Evolutionary conservation across 1,140 invertebrate genomes (phyloP).

Genomic region (Leptestheria dahalacensis): DNA sequence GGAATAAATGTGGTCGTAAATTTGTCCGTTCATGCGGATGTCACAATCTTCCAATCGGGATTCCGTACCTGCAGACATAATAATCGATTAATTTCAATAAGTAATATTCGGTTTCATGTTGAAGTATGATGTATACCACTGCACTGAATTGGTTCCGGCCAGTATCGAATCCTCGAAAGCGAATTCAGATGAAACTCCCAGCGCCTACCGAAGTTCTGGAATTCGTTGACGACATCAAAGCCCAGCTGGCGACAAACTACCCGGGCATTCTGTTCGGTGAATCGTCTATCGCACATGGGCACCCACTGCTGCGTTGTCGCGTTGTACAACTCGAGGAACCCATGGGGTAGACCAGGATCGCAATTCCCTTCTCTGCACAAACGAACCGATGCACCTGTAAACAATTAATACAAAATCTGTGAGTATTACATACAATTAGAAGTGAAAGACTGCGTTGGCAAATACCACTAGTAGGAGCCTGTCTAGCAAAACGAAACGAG

Average conservation of each 20-base stretch:
- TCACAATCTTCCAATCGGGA: conserved; percentile 67
- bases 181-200: conserved; percentile 70
- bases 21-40: conserved; percentile 71
- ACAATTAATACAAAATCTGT: not conserved
- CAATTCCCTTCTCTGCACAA: conserved; percentile 27
- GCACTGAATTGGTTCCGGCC: conserved; percentile 80
- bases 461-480: conserved; percentile 3
- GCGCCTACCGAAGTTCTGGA: conserved; percentile 58
- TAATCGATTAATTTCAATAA: not conserved
- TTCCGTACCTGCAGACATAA: conserved; percentile 61
- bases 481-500: conserved; percentile 13
- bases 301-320: conserved; percentile 88
- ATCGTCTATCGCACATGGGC: conserved; percentile 85
- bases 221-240: conserved; percentile 72
- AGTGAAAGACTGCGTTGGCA: no score
- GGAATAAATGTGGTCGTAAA: conserved; percentile 64
- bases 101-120: not conserved
- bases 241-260: conserved; percentile 91
- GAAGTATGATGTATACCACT: conserved; percentile 31
- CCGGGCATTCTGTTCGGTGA: conserved; percentile 85
- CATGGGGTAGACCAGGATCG: conserved; percentile 27
- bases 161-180: conserved; percentile 72
- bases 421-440: no score
- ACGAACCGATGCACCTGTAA: conserved; percentile 19
- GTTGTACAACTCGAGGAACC: conserved; percentile 91